A percentile compares a stretch with the other conserved stretches of the same genome.
phyloP scores from a whole-genome alignment of 2,113 vertebrate genomes.

The Toxotes jaculatrix region DNA sequence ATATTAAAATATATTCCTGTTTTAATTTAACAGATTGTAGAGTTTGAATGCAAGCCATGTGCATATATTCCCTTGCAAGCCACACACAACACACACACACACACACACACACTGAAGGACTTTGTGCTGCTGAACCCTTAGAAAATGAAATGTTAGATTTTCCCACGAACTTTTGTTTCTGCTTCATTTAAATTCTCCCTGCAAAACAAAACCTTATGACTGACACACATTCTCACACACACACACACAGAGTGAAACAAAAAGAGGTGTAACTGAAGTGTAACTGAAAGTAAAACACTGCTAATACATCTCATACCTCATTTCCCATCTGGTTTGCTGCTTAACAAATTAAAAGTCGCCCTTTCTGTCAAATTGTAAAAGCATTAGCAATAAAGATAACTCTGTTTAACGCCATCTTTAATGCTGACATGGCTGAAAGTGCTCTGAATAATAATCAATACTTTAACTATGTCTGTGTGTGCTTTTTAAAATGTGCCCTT shows the following conservation, averaged over 20 bases:
- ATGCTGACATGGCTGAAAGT: background rate
- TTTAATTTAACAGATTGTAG: background rate
- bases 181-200: conserved; percentile 45
- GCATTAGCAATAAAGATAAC: background rate
- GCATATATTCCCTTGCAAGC: background rate
- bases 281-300: conserved; percentile 16
- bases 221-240: background rate
- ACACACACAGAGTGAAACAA: conserved; percentile 10
- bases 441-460: conserved; percentile 34
- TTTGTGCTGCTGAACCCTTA: conserved; percentile 9
- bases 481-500: conserved; percentile 35
- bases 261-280: conserved; percentile 9
- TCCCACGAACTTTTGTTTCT: conserved; percentile 51
- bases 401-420: conserved; percentile 12
- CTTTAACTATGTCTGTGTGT: conserved; percentile 42
- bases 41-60: background rate
- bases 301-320: conserved; percentile 9
- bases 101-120: conserved; percentile 18
- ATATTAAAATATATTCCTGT: background rate
- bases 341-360: conserved; percentile 51
- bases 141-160: conserved; percentile 40
- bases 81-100: conserved; percentile 13
- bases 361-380: background rate
- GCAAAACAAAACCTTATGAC: conserved; percentile 37
- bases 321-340: conserved; percentile 37